Conservation (phyloP, 1,140 invertebrate species). For the Meloidogyne chitwoodi region DNA sequence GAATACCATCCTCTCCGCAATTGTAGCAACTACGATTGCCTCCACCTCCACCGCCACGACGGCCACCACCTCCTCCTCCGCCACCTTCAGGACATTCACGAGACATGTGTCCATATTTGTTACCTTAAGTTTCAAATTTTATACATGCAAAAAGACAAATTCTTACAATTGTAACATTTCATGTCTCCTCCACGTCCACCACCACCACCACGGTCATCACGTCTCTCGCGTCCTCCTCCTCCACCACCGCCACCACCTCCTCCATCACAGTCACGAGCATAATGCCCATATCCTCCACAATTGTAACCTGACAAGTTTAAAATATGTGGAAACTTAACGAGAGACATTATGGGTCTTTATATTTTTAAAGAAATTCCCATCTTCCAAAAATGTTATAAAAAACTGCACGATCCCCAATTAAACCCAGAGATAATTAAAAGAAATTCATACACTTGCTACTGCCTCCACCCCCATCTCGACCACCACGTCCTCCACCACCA, state of each 20-base stretch:
- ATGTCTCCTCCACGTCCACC: constrained; percentile 3
- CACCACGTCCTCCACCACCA: constrained; percentile 10
- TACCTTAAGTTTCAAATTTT: background rate
- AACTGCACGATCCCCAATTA: background rate
- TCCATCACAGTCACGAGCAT: constrained; percentile 13
- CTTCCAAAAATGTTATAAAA: background rate
- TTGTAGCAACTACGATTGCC: constrained; percentile 16
- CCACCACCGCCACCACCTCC: background rate
- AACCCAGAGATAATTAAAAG: no score
- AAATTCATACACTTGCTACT: background rate
- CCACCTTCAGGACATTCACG: constrained; percentile 20
- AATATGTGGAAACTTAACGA: background rate
- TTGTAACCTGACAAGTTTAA: background rate
- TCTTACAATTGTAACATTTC: constrained; percentile 18
- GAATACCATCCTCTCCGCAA: constrained; percentile 6
- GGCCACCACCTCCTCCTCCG: constrained; percentile 1
- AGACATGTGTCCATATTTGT: constrained; percentile 13
- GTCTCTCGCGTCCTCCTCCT: background rate
- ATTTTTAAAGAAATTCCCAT: background rate
- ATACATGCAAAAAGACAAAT: no score
- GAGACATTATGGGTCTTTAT: no score
- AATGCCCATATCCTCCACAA: constrained; percentile 9
- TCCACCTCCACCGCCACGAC: constrained; percentile 1
- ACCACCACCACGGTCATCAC: constrained; percentile 4
- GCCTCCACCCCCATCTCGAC: background rate